These are phyloP conservation scores for Coleophora deauratella DNA, from an alignment of 2,888 invertebrate genomes.

Conservation along the genomic window DNA sequence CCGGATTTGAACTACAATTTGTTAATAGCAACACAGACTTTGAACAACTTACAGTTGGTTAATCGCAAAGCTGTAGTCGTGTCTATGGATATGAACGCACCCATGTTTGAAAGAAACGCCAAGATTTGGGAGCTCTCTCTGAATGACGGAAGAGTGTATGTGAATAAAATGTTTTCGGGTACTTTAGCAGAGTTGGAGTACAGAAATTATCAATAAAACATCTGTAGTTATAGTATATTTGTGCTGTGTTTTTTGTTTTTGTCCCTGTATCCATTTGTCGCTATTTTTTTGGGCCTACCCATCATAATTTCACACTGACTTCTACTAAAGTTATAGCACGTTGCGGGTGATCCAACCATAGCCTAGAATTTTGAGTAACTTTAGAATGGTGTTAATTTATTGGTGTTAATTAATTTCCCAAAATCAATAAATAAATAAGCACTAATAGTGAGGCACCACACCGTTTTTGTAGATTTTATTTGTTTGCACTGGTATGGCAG, in stretches of 20 bases:
- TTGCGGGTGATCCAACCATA: no score
- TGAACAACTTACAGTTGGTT: conserved; percentile 10
- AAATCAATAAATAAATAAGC: no score
- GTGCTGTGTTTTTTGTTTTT: conserved; percentile 1
- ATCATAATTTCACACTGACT: no score
- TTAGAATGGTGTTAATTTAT: no score
- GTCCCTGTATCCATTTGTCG: conserved; percentile 4
- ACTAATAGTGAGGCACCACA: no score
- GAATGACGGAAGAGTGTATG: conserved; percentile 12
- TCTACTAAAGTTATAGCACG: no score
- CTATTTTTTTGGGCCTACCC: no score
- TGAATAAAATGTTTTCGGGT: conserved; percentile 19
- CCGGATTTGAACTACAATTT: conserved; percentile 14
- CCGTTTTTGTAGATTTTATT: no score
- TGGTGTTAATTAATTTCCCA: no score
- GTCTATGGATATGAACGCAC: conserved; percentile 13
- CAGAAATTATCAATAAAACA: conserved; percentile 7
- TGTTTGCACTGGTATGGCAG: no score
- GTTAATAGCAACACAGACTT: conserved; percentile 8
- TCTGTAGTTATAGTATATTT: conserved; percentile 1
- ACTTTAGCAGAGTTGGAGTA: conserved; percentile 11
- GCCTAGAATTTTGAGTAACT: no score
- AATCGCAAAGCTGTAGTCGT: conserved; percentile 17
- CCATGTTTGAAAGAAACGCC: conserved; percentile 9
- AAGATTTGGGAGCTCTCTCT: conserved; percentile 19